phyloP scores from a whole-genome alignment of 2,888 invertebrate genomes.

The Cistogaster globosa region DNA sequence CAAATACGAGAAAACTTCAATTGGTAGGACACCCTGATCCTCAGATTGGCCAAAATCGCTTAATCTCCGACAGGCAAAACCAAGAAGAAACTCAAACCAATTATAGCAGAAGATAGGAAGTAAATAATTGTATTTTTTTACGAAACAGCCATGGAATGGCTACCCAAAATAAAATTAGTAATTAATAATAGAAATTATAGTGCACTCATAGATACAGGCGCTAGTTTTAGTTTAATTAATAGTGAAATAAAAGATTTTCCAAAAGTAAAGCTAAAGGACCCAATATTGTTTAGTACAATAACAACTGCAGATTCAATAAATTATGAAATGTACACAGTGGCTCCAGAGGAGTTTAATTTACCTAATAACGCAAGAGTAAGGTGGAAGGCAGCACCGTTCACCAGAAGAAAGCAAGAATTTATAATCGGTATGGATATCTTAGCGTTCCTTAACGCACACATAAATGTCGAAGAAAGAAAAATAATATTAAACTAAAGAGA shows the following conservation, averaged over 20 bases:
- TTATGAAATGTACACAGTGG: constrained; percentile 38
- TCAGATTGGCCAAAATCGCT: constrained; percentile 53
- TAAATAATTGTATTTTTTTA: constrained; percentile 1
- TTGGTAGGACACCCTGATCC: constrained; percentile 32
- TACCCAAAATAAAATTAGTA: constrained; percentile 11
- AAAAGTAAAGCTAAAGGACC: constrained; percentile 33
- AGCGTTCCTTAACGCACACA: background rate
- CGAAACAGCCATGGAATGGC: background rate
- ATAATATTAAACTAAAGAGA: constrained; percentile 2
- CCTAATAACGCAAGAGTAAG: constrained; percentile 22
- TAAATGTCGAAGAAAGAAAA: constrained; percentile 1
- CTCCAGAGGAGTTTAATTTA: constrained; percentile 54
- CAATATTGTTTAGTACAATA: constrained; percentile 50
- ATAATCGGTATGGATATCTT: constrained; percentile 26
- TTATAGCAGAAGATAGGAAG: background rate
- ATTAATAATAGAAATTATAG: constrained; percentile 29
- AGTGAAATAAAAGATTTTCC: constrained; percentile 27
- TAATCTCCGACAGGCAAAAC: constrained; percentile 28
- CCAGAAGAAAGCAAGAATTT: constrained; percentile 33
- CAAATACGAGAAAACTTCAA: background rate
- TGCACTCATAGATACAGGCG: constrained; percentile 52
- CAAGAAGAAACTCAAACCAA: constrained; percentile 20
- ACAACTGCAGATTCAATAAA: constrained; percentile 28
- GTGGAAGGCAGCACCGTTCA: constrained; percentile 40
- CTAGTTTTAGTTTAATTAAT: constrained; percentile 41